phyloP scores from a whole-genome alignment of 1,140 invertebrate genomes.

The Penaeus indicus region DNA sequence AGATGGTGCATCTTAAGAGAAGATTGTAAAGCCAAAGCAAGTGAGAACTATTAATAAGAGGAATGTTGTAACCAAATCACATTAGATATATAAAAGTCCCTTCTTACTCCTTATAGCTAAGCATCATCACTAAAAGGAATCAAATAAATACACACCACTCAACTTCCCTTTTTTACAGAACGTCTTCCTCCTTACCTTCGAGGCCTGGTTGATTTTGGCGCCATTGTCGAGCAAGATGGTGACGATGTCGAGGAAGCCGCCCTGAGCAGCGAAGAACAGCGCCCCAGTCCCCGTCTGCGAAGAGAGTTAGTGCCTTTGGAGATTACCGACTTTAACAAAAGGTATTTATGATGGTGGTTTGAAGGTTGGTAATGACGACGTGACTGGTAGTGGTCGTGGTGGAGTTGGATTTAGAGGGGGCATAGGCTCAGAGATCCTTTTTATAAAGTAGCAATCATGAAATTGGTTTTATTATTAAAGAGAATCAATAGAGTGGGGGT shows the following conservation, averaged over 20 bases:
- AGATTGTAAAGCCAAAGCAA: not conserved
- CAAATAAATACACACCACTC: not conserved
- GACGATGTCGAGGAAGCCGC: constrained; percentile 87
- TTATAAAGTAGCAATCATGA: no score
- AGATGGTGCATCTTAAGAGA: not conserved
- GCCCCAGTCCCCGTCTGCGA: constrained; percentile 90
- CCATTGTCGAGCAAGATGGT: constrained; percentile 81
- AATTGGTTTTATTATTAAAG: no score
- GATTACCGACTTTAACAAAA: no score
- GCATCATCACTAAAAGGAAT: not conserved
- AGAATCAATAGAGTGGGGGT: no score
- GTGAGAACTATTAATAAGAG: not conserved
- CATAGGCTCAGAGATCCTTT: no score
- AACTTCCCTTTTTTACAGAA: not conserved
- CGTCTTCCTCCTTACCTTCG: constrained; percentile 74
- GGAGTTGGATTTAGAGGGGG: no score
- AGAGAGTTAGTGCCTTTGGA: not conserved
- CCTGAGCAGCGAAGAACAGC: constrained; percentile 92
- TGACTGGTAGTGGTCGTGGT: no score
- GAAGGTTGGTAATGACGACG: not conserved
- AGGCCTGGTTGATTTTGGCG: constrained; percentile 76
- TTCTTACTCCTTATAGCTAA: not conserved
- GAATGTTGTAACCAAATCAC: not conserved
- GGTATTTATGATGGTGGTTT: not conserved
- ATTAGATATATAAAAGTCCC: not conserved